Base-by-base conservation (phyloP, 2,797 vertebrate species). In the Premnoplex brunnescens region DNA sequence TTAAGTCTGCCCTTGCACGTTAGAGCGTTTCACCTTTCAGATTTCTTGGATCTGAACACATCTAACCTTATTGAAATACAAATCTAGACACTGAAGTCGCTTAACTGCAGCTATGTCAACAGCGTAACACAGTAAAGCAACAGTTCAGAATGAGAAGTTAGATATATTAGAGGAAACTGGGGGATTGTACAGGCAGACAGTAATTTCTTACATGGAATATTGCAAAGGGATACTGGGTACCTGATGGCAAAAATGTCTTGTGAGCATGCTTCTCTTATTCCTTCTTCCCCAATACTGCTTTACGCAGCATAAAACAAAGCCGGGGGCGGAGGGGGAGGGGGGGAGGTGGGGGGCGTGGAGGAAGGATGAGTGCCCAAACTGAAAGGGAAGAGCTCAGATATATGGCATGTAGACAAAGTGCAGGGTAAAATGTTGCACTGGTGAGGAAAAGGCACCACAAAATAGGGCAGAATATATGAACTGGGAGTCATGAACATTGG, bases 281-380 rank as follows among this genome's bases (percentile, higher is more conserved):
- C 7, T 71, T 72, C 14, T 84, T 88, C 37, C 9, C 32, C 19
- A 34, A 5, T 60, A 41, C 16, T 36, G 23, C 7, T 81, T 90
- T 78, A 24, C 5, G 2, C 10, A 37, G 28, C 39, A n/a, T 23
- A n/a, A 91, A 90, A 16, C 8, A 37, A 63, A 48, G 8, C 6
- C 11, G 10, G 51, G 26, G 15, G 39, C 6, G 16, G 17, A 17
- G 4, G 41, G 20, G 19, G 9, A 17, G 4, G 41, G 20, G 19
- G 9, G n/a, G n/a, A n/a, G n/a, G n/a, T n/a, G 41, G 4, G 41
- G 20, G 19, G 9, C 16, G 19, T 3, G 5, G 7, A 26, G 36
- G 36, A 2, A 1, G 3, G 1, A 0, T 18, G 4, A 4, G 9
- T 68, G 12, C 24, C 22, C 46, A 66, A 12, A n/a, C 7, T 23